phyloP scores from a whole-genome alignment of 1,140 invertebrate genomes.

The Probaryconus sp. region DNA sequence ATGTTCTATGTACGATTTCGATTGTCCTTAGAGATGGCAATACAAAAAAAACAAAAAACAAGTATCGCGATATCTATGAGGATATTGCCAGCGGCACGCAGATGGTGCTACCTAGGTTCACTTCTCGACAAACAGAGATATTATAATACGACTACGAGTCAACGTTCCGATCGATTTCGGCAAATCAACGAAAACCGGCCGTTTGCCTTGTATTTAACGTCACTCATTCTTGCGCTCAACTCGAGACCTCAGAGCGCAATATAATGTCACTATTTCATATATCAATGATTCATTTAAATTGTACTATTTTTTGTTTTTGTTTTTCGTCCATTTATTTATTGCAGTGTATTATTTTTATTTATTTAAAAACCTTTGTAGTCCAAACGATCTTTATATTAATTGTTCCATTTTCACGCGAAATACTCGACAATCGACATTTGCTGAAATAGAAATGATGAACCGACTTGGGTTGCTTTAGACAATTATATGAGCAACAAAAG shows the following conservation, averaged over 20 bases:
- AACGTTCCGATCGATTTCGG: conserved; percentile 30
- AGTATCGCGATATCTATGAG: neutral
- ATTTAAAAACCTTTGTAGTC: too few relatives aligned
- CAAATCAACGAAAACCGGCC: conserved; percentile 19
- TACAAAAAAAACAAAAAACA: too few relatives aligned
- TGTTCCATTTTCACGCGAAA: conserved; percentile 42
- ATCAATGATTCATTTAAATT: conserved; percentile 27
- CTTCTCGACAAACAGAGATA: neutral
- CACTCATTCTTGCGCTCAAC: neutral
- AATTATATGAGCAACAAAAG: conserved; percentile 46
- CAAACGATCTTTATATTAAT: too few relatives aligned
- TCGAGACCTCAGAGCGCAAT: too few relatives aligned
- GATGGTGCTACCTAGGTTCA: conserved; percentile 1
- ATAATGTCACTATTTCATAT: too few relatives aligned
- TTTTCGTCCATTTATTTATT: conserved; percentile 51
- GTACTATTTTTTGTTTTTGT: conserved; percentile 24
- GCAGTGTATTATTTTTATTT: conserved; percentile 37
- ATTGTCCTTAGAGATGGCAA: too few relatives aligned
- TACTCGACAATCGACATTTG: conserved; percentile 60
- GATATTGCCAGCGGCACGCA: neutral
- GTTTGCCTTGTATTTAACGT: conserved; percentile 4
- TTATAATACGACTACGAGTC: conserved; percentile 11
- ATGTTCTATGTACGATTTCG: too few relatives aligned
- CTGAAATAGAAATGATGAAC: conserved; percentile 41
- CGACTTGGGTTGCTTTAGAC: conserved; percentile 25